Percentiles rank a stretch among this genome's conserved stretches.
phyloP scores from a whole-genome alignment of 1,140 invertebrate species.

The Meteorus sp. region DNA sequence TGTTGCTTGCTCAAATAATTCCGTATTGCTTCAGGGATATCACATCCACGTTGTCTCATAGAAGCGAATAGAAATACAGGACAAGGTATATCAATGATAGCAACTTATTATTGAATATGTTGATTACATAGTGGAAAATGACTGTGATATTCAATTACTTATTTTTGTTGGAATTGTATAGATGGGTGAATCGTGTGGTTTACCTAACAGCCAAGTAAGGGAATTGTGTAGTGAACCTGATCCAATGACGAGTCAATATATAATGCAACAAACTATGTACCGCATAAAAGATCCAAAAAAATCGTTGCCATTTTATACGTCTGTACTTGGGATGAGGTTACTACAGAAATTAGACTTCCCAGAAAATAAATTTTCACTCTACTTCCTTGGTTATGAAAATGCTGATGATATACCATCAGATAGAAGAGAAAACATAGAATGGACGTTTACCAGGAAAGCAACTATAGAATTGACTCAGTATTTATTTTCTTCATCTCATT shows the following conservation, averaged over 20 bases:
- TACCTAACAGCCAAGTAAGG: constrained; percentile 67
- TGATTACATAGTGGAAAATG: no score
- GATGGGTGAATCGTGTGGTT: constrained; percentile 64
- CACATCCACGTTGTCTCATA: no score
- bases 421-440: constrained; percentile 68
- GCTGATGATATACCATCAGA: constrained; percentile 73
- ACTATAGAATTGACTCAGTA: constrained; percentile 93
- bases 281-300: constrained; percentile 88
- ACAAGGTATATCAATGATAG: no score
- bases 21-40: no score
- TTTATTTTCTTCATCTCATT: constrained; percentile 42
- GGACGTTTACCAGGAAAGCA: constrained; percentile 83
- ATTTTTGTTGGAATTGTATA: no score
- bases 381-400: constrained; percentile 89
- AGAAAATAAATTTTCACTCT: constrained; percentile 69
- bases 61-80: no score
- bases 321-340: constrained; percentile 86
- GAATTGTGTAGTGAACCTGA: constrained; percentile 67
- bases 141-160: no score
- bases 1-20: no score
- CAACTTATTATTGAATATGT: no score
- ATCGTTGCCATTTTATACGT: constrained; percentile 88
- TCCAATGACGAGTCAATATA: constrained; percentile 74
- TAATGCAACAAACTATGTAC: constrained; percentile 96
- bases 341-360: constrained; percentile 59